Base-by-base conservation (phyloP, 1,140 invertebrate genomes). In the Pseudomyrmex gracilis region DNA sequence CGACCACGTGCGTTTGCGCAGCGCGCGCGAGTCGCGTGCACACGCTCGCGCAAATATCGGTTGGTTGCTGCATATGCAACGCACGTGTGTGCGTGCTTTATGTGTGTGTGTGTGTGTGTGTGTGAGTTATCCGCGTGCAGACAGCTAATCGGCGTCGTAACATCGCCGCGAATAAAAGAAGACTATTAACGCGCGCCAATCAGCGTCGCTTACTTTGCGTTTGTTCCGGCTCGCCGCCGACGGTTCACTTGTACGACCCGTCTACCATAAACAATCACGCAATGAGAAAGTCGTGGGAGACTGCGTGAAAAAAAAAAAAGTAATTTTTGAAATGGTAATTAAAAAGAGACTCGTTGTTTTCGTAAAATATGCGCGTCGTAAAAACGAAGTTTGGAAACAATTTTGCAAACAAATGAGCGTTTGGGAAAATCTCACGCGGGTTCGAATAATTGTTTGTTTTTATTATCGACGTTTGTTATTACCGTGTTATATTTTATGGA, bases 81-180 rank as follows among this genome's bases (percentile, higher is more conserved):
- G 45, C 57, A 63, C 24, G 63, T 22, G 20, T 15, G 83, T 58
- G n/a, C n/a, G n/a, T n/a, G n/a, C n/a, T n/a, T n/a, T n/a, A n/a
- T n/a, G 47, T 55, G 24, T 20, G 34, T 5, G 34, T 34, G 34
- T 34, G 34, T 34, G 34, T 34, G 7, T 34, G 34, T 34, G 34
- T 7, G 34, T 34, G 10, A 24, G 63, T 49, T 67, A 77, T 77
- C 51, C 34, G 74, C 63, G 49, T 55, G 74, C 43, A 24, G 74
- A 77, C 74, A 77, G 61, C 24, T 77, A 77, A 77, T 78, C 66
- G 57, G 15, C 49, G 57, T 15, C 60, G 49, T 78, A 70, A 64
- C 67, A 68, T 73, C 68, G 68, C 67, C 24, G 58, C 61, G 74
- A 77, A 77, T 77, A 77, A 77, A 77, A 77, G 73, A 77, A 77